Conservation (phyloP, 2,888 invertebrate species). For the Nephrotoma guestfalica region DNA sequence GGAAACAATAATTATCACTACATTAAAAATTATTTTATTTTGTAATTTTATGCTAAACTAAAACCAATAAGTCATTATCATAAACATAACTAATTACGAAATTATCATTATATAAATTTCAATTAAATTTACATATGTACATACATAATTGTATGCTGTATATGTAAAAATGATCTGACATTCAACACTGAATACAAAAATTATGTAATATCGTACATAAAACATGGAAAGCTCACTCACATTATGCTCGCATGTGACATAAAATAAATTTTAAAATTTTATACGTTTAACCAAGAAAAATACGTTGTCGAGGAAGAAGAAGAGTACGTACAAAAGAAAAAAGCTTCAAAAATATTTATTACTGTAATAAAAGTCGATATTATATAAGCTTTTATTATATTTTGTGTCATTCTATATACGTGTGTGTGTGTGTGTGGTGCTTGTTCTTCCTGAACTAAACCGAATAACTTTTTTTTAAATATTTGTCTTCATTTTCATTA, state of each 20-base stretch:
- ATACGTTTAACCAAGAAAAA: neutral
- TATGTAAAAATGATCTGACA: neutral
- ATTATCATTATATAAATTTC: neutral
- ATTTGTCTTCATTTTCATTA: neutral
- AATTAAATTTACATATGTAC: neutral
- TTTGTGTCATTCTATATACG: neutral
- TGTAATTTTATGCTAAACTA: neutral
- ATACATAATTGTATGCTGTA: neutral
- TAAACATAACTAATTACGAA: neutral
- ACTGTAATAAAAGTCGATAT: neutral
- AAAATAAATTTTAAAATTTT: neutral
- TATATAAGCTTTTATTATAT: neutral
- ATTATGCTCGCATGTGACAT: neutral
- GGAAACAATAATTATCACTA: neutral
- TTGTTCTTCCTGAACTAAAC: neutral
- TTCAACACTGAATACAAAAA: neutral
- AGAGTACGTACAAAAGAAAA: neutral
- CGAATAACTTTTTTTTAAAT: neutral
- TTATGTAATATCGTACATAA: neutral
- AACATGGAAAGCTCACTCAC: neutral
- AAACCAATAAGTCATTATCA: neutral
- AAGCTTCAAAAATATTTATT: neutral
- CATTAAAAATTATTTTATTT: neutral
- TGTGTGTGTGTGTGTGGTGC: neutral
- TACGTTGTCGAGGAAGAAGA: neutral